Percentiles rank a stretch among this genome's conserved stretches.
Conservation (phyloP, 2,113 vertebrate genomes). For the Dromaius novaehollandiae region DNA sequence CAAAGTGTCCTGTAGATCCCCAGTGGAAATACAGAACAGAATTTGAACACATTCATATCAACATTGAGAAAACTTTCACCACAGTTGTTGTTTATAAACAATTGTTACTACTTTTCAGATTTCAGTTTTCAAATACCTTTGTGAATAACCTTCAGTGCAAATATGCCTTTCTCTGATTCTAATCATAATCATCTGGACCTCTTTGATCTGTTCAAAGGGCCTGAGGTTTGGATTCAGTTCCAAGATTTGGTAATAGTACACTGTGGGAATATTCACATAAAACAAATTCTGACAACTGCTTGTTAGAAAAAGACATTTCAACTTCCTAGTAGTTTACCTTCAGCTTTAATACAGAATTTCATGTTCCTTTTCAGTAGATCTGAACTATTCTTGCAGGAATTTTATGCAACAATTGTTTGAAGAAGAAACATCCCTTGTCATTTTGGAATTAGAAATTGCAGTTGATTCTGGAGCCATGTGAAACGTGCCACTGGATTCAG, state of each 20-base stretch:
- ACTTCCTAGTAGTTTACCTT: not conserved
- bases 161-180: not conserved
- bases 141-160: not conserved
- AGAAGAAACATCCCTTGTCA: not conserved
- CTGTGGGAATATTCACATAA: not conserved
- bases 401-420: not conserved
- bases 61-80: not conserved
- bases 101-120: not conserved
- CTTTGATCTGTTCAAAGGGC: not conserved
- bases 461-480: not conserved
- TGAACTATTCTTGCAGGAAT: not conserved
- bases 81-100: not conserved
- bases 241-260: not conserved
- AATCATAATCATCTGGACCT: not conserved
- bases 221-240: not conserved
- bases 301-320: not conserved
- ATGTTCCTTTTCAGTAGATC: not conserved
- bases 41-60: not conserved
- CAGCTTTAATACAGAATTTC: accelerated
- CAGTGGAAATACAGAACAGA: not conserved
- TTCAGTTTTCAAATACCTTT: not conserved
- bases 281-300: not conserved
- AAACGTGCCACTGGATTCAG: not conserved
- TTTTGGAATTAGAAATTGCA: not conserved
- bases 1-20: not conserved